Evolutionary conservation across 2,888 invertebrate species (phyloP).

Genomic region (Scaptodrosophila latifasciaeformis): DNA sequence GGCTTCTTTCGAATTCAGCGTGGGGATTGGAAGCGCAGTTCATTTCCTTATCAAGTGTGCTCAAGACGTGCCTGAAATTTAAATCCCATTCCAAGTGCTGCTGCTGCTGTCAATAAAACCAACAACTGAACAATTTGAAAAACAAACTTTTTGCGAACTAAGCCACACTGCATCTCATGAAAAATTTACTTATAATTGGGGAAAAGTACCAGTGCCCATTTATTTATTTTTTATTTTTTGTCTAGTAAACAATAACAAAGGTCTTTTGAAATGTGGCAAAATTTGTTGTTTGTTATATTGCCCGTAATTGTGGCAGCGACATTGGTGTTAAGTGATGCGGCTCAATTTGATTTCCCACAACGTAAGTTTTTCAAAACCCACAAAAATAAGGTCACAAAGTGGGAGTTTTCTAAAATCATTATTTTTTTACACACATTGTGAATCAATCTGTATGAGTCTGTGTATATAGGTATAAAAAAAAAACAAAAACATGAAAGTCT

Average conservation of each 20-base stretch:
- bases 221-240: too few relatives aligned
- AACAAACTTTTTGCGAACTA: background rate
- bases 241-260: slow-evolving; percentile 20
- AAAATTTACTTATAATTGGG: background rate
- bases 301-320: slow-evolving; percentile 9
- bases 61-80: slow-evolving; percentile 30
- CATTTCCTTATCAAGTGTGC: slow-evolving; percentile 43
- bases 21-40: slow-evolving; percentile 19
- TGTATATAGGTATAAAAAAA: too few relatives aligned
- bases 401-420: too few relatives aligned
- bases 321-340: background rate
- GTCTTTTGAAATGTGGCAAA: slow-evolving; percentile 34
- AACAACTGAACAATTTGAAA: too few relatives aligned
- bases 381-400: too few relatives aligned
- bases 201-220: too few relatives aligned
- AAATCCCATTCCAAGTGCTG: too few relatives aligned
- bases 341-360: slow-evolving; percentile 23
- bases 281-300: slow-evolving; percentile 3
- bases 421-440: too few relatives aligned
- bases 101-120: too few relatives aligned
- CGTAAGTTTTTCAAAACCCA: slow-evolving; percentile 51
- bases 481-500: too few relatives aligned
- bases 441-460: too few relatives aligned
- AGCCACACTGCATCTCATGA: background rate
- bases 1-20: slow-evolving; percentile 1